Percentiles rank a stretch among this genome's conserved stretches.
Evolutionary conservation across 2,888 invertebrate genomes (phyloP).

Genomic region (Mesorhabditis belari): DNA sequence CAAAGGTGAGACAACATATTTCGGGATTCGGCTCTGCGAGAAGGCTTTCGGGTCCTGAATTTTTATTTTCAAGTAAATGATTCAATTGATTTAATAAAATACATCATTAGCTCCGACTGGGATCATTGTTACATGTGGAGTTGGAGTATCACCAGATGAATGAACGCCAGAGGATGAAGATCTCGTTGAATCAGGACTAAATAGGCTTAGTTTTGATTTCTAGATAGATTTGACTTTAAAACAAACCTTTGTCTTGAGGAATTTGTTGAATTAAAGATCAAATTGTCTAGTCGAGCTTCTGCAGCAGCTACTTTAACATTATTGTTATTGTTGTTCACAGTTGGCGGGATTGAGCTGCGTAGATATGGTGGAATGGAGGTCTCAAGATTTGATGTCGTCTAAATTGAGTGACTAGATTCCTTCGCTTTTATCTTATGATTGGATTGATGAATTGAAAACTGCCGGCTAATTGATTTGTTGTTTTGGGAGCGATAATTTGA

Average conservation of each 20-base stretch:
- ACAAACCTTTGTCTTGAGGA: background rate
- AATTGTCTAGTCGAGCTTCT: background rate
- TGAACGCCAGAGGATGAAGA: constrained; percentile 3
- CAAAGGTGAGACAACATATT: background rate
- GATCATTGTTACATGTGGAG: constrained; percentile 16
- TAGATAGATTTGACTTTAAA: background rate
- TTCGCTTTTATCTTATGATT: too few species aligned
- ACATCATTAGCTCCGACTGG: constrained; percentile 9
- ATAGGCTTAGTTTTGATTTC: background rate
- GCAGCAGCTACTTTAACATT: background rate
- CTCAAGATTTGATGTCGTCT: too few species aligned
- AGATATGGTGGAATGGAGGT: constrained; percentile 6
- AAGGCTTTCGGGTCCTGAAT: too few species aligned
- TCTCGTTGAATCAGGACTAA: constrained; percentile 2
- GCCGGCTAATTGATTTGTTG: too few species aligned
- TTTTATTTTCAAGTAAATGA: background rate
- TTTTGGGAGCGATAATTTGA: too few species aligned
- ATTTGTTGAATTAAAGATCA: background rate
- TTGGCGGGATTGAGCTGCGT: constrained; percentile 8
- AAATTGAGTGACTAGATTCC: too few species aligned
- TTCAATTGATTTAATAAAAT: background rate
- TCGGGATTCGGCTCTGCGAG: background rate
- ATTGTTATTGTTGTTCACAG: constrained; percentile 9
- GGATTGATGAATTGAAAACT: too few species aligned
- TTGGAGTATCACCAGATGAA: background rate